These are phyloP conservation scores for Sesamia inferens DNA, from an alignment of 2,888 invertebrate species.

Conservation along the genomic window DNA sequence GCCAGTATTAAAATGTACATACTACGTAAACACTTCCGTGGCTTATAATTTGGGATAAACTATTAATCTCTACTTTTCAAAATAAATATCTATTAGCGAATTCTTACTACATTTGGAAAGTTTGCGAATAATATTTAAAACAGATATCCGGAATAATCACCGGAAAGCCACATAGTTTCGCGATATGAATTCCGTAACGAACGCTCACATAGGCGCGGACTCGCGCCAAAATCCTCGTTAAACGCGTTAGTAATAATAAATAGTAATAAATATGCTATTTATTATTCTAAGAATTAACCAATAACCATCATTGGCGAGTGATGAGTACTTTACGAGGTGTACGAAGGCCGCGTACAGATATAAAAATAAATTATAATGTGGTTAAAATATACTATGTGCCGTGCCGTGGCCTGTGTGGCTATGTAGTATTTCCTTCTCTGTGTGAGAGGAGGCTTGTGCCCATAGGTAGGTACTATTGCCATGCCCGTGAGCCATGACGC, in stretches of 20 bases:
- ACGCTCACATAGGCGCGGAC: slow-evolving; percentile 41
- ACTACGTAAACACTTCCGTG: too few species aligned
- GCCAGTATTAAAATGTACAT: background rate
- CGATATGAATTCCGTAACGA: slow-evolving; percentile 36
- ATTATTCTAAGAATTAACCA: slow-evolving; percentile 62
- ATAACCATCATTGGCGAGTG: slow-evolving; percentile 51
- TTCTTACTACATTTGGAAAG: background rate
- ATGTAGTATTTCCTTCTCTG: too few species aligned
- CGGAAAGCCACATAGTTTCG: slow-evolving; percentile 25
- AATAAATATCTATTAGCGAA: background rate
- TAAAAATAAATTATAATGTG: slow-evolving; percentile 62
- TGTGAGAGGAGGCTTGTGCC: too few species aligned
- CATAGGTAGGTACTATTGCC: slow-evolving; percentile 2
- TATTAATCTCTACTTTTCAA: background rate
- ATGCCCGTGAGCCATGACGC: slow-evolving; percentile 18
- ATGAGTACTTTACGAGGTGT: slow-evolving; percentile 61
- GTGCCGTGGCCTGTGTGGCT: slow-evolving; percentile 8
- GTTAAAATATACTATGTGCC: slow-evolving; percentile 56
- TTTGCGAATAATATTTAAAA: background rate
- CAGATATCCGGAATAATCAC: background rate
- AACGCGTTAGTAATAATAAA: slow-evolving; percentile 54
- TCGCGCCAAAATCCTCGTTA: slow-evolving; percentile 43
- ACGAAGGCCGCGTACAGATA: slow-evolving; percentile 58
- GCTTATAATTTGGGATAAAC: background rate
- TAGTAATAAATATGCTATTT: slow-evolving; percentile 59